A percentile compares a stretch with the other conserved stretches of the same genome.
phyloP scores from a whole-genome alignment of 2,797 vertebrate species.

The Onychomys arenicola region DNA sequence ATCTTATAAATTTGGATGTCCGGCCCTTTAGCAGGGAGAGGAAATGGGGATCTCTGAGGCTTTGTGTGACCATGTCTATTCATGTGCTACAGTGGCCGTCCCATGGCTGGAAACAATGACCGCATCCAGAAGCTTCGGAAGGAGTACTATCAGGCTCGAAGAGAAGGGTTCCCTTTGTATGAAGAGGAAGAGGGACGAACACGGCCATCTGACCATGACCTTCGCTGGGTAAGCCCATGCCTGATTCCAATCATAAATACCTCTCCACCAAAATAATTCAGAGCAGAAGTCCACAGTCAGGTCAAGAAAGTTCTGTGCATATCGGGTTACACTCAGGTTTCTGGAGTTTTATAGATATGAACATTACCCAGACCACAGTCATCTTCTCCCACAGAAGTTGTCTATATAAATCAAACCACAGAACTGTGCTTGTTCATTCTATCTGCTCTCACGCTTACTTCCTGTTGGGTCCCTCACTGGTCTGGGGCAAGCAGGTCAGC shows the following conservation, averaged over 20 bases:
- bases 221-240: slow-evolving; percentile 90
- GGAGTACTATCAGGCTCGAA: slow-evolving; percentile 95
- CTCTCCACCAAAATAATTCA: neutral
- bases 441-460: slow-evolving; percentile 47
- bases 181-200: slow-evolving; percentile 91
- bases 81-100: slow-evolving; percentile 83
- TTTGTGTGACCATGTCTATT: slow-evolving; percentile 49
- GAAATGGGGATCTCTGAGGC: neutral
- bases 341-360: neutral
- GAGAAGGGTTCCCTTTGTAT: slow-evolving; percentile 92
- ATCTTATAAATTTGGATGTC: slow-evolving; percentile 34
- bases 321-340: slow-evolving; percentile 13
- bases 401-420: slow-evolving; percentile 57
- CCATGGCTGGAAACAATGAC: slow-evolving; percentile 88
- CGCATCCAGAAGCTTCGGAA: slow-evolving; percentile 96
- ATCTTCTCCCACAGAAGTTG: slow-evolving; percentile 52
- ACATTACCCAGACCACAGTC: slow-evolving; percentile 60
- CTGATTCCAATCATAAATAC: neutral
- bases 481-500: slow-evolving; percentile 2
- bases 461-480: neutral
- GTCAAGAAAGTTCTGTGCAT: neutral
- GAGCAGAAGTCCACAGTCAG: neutral
- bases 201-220: slow-evolving; percentile 89
- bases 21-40: neutral
- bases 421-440: neutral